Base-by-base conservation (phyloP, 2,797 vertebrate species). In the Channa striata region DNA sequence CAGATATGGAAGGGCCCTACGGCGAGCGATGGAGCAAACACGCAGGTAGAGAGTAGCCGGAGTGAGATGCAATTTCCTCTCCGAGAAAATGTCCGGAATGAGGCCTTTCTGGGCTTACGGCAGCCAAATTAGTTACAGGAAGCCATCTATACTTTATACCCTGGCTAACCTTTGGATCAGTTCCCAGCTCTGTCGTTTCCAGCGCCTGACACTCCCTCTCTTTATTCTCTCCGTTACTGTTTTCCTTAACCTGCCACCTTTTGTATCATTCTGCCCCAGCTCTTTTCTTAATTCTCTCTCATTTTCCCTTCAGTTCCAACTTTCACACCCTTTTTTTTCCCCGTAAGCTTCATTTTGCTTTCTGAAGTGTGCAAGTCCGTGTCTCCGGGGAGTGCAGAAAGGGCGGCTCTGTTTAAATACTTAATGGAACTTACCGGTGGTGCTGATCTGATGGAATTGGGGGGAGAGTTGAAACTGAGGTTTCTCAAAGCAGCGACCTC, bases 401-500 rank as follows among this genome's bases (percentile, higher is more conserved):
- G 37, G 61, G 65, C 34, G 14, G 48, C 77, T 71, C 69, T 69
- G 72, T 83, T 89, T 87, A 82, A 88, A 87, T 84, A 83, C 75
- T 87, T 86, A 81, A 90, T 84, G 53, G 74, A 75, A 77, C 60
- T 78, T 69, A 73, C 57, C 48, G 23, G 52, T 21, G 56, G 66
- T 23, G 59, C 72, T 69, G 78, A 82, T 85, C 74, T 76, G 72
- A 84, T 82, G 25, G 77, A 82, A 81, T 50, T 51, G 60, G 57
- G 57, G 66, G 56, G 21, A 62, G 34, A 73, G 67, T 64, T 76
- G 48, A 81, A 70, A 77, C 63, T 39, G 33, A 61, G 73, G 50
- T 70, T 74, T 61, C 56, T 42, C 64, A 57, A 76, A 68, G 78
- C 71, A 49, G 47, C 19, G 33, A 81, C 85, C 72, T 85, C 59